Percentiles rank a stretch among this genome's conserved stretches.
phyloP scores from a whole-genome alignment of 2,888 invertebrate species.

The Tenthredo mesomela region DNA sequence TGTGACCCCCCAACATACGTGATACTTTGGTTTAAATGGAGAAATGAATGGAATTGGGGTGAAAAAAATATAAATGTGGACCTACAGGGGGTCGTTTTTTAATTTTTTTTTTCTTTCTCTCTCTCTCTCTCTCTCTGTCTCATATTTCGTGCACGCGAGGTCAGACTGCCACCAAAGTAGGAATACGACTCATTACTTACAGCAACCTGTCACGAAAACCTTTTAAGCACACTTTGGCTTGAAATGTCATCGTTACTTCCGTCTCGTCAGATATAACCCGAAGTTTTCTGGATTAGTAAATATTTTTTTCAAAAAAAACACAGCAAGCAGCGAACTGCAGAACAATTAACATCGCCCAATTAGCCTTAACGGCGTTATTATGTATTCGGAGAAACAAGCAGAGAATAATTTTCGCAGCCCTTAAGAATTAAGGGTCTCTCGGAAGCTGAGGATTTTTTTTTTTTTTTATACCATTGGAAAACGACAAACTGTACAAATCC shows the following conservation, averaged over 20 bases:
- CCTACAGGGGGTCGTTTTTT: constrained; percentile 27
- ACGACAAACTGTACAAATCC: neutral
- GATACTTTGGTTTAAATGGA: constrained; percentile 35
- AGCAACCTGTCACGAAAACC: constrained; percentile 20
- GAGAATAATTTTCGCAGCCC: constrained; percentile 10
- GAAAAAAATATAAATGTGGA: constrained; percentile 24
- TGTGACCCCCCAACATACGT: constrained; percentile 16
- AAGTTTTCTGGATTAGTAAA: neutral
- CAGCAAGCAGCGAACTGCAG: neutral
- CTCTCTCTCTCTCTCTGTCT: neutral
- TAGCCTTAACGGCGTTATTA: neutral
- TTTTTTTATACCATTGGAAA: neutral
- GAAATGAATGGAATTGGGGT: constrained; percentile 23
- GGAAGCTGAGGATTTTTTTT: neutral
- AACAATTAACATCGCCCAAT: neutral
- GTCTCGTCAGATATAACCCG: neutral
- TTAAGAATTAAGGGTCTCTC: neutral
- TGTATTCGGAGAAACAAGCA: constrained; percentile 6
- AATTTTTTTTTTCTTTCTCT: neutral
- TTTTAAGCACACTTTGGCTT: neutral
- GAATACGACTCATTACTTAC: constrained; percentile 34
- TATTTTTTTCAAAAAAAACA: neutral
- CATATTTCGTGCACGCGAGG: constrained; percentile 41
- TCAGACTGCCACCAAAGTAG: neutral
- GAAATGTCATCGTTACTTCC: constrained; percentile 1